These are phyloP conservation scores for Sciurus niger DNA, from an alignment of 2,113 vertebrate species.

Conservation along the genomic window DNA sequence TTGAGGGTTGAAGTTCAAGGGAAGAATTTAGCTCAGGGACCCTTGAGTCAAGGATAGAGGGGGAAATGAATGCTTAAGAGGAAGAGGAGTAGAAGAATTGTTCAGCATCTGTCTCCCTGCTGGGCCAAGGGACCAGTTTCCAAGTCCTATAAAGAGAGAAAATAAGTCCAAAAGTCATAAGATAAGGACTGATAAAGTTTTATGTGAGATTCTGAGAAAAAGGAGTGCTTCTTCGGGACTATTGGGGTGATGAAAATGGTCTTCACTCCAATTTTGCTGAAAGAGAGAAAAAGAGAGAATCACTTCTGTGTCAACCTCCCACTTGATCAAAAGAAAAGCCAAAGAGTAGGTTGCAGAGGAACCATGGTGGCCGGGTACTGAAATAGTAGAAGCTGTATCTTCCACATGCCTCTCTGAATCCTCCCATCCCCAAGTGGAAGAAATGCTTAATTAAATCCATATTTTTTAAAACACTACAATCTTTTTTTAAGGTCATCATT, in stretches of 20 bases:
- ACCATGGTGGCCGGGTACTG: too few relatives aligned
- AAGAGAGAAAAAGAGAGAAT: not conserved
- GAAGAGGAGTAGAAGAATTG: not conserved
- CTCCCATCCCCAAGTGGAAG: slow-evolving; percentile 27
- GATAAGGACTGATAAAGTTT: not conserved
- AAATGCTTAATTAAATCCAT: slow-evolving; percentile 80
- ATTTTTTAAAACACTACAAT: slow-evolving; percentile 77
- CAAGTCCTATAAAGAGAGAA: slow-evolving; percentile 19
- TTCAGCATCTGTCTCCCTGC: not conserved
- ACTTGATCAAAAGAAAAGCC: not conserved
- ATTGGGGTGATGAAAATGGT: not conserved
- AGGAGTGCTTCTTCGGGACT: not conserved
- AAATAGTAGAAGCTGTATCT: not conserved
- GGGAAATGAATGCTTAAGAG: not conserved
- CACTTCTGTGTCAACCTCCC: not conserved
- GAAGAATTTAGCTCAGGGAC: not conserved
- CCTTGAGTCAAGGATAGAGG: not conserved
- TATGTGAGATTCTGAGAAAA: not conserved
- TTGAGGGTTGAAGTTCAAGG: not conserved
- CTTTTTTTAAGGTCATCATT: slow-evolving; percentile 70
- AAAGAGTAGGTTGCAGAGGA: not conserved
- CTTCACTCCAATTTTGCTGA: not conserved
- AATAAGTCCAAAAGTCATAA: slow-evolving; percentile 4
- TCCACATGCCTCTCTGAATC: not conserved
- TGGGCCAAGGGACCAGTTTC: not conserved